These are phyloP conservation scores for Tragelaphus imberbis DNA, from an alignment of 2,113 vertebrate species.

Conservation along the genomic window DNA sequence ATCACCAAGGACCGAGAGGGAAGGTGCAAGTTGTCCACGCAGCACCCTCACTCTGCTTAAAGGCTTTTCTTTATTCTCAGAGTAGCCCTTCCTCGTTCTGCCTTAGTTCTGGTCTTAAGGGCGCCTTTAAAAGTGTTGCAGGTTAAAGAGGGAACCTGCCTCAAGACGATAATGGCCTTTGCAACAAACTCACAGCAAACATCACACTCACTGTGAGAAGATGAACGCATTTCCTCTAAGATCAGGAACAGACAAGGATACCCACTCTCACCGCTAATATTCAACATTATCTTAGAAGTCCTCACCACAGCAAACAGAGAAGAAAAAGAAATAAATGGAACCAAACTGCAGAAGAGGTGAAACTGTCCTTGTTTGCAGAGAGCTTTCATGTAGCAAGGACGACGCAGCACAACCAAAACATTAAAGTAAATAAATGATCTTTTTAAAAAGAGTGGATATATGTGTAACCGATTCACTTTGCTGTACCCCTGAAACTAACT, in stretches of 20 bases:
- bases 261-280: background rate
- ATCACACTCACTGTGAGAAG: background rate
- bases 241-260: background rate
- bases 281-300: background rate
- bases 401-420: fast-evolving
- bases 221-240: background rate
- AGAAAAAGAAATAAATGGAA: background rate
- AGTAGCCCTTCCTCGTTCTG: background rate
- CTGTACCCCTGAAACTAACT: background rate
- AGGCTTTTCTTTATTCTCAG: background rate
- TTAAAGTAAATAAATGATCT: background rate
- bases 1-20: background rate
- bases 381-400: fast-evolving
- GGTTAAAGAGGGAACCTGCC: background rate
- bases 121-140: background rate
- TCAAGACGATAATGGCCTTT: background rate
- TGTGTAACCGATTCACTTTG: background rate
- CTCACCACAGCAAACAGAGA: background rate
- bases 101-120: background rate
- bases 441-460: background rate
- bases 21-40: fast-evolving
- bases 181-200: background rate
- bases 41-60: fast-evolving
- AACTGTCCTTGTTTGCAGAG: background rate
- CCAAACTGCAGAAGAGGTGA: background rate